Evolutionary conservation across 1,140 invertebrate genomes (phyloP), one percentile per base, ranked within the genome.

Genomic region (Drosophila kikkawai): DNA sequence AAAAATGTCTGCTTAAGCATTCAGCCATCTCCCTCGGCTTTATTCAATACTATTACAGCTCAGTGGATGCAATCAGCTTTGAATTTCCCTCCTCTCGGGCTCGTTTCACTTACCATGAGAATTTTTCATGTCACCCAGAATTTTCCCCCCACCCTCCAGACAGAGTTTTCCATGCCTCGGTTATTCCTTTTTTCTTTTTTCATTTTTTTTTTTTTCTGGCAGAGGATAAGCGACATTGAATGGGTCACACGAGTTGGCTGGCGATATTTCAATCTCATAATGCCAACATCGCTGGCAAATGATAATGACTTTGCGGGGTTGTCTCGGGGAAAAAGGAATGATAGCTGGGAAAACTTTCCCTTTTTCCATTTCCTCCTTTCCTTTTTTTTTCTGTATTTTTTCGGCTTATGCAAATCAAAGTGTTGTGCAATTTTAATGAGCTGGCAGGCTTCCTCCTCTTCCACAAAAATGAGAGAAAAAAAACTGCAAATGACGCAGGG

Each of bases 391-490:
- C 22, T n/a, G 47, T 48, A 48, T 48, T 48, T 34, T 47, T 19
- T 37, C 69, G 69, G 70, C 70, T 74, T 74, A 82, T 86, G 82
- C 83, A 86, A 86, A 86, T 86, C 82, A 86, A 86, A 86, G 83
- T 87, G 79, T 86, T 82, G 83, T 86, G 82, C 82, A 86, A 86
- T 86, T 86, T 86, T 86, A 87, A 86, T 86, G 82, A 86, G 79
- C 79, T 45, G 29, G 19, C 60, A 29, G 67, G 26, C 26, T 29
- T 29, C 5, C 26, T 29, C 53, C 32, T 37, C 44, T 7, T 15
- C 7, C 51, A n/a, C 44, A 2, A 37, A 44, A 44, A 11, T 39
- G 48, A 42, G 26, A 48, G 57, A 65, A 50, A 37, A 19, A 22
- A 39, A 15, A 15, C 17, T 36, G 17, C 76, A 73, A 84, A 69